Evolutionary conservation across 2,113 vertebrate species (phyloP), one percentile per base, ranked within the genome.

Genomic region (Sander vitreus): DNA sequence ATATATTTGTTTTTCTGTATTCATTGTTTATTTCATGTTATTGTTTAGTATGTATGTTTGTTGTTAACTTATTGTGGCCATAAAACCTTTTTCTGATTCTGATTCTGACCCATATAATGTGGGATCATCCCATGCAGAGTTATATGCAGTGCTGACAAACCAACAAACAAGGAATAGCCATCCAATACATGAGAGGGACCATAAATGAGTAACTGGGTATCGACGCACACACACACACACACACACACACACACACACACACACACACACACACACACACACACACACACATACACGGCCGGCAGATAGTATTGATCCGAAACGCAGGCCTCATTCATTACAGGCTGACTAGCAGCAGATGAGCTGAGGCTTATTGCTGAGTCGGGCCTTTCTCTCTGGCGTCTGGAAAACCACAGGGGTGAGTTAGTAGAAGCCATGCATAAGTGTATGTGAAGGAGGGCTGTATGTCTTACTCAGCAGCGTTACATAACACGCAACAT

Each of bases 341-440:
- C 89, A 89, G 59, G 89, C 82, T 91, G 93, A 93, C 93, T 88
- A 86, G 83, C 83, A 85, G 90, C 90, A 92, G 93, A 93, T 90
- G 92, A 93, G 87, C 92, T 86, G 59, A 81, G 87, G 89, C 87
- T 92, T 94, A 94, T 89, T 95, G 95, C 94, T 95, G 94, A 95
- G 91, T 80, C 82, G 88, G 85, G 87, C 71, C 84, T 86, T 93
- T 94, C 90, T 87, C 73, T 86, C 62, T 82, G 69, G 77, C 50
- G 75, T 66, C 71, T 84, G 64, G 75, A 86, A 89, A 85, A 84
- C 84, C 85, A 88, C 81, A 85, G 55, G 78, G 88, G 89, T 90
- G 84, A 88, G 93, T 87, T 87, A 87, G 78, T 81, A 83, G 89
- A 55, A 68, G 72, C 84, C 39, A 53, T 90, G 92, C 84, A 93